Evolutionary conservation across 1,140 invertebrate genomes (phyloP), one percentile per base, ranked within the genome.

Genomic region (Oncopodura yosiiana): DNA sequence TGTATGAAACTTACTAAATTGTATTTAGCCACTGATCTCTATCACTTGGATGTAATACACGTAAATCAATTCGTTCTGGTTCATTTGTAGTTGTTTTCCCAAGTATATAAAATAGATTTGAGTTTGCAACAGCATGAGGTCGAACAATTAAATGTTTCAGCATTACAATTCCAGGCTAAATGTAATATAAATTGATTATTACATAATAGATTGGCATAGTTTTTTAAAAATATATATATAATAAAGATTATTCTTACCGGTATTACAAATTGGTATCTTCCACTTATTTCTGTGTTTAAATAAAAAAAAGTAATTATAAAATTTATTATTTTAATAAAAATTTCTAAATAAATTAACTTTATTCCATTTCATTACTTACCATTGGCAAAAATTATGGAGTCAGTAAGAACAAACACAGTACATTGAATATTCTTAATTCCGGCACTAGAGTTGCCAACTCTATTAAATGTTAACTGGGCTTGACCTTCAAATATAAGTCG

Each of bases 1-100:
- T n/a, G 14, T 12, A 53, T 53, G 23, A 48, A 43, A 56, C 30
- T 53, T 76, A 81, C 73, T 84, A 76, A 54, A 95, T 85, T 8
- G 83, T 78, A 63, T 84, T 78, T 61, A 94, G 88, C 92, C 92
- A 95, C 1, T 80, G 70, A 62, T 85, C 81, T 65, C 90, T 87
- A 56, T 94, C 87, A 66, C 87, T 86, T 12, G 87, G 86, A 38
- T 86, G 83, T 59, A 84, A 80, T 55, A 93, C 87, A 66, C 93
- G 84, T 14, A 96, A 73, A 69, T 95, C 91, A 69, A 94, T 94
- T 91, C 95, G 94, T 73, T 94, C 93, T 0, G 91, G 90, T n/a
- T n/a, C n/a, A 63, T 87, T 84, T 1, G 77, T 76, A 1, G 86
- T 49, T 34, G 46, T 55, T 3, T 55, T 55, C 36, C 51, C 54